A percentile compares a stretch with the other conserved stretches of the same genome.
Conservation (phyloP, 2,888 invertebrate genomes). For the Caenorhabditis plicata region DNA sequence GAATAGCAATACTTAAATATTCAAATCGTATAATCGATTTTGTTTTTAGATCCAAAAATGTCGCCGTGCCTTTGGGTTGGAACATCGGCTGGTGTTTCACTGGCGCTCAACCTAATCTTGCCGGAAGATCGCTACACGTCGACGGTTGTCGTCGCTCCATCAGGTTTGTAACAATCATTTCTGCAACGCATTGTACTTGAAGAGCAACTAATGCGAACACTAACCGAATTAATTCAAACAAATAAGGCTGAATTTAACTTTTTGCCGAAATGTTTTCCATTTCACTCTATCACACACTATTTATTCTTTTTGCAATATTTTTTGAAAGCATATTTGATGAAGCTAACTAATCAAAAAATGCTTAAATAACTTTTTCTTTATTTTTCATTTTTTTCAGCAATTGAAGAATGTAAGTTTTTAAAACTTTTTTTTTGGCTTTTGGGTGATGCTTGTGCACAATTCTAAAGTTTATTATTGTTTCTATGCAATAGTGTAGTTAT, state of each 20-base stretch:
- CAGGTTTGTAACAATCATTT: no score
- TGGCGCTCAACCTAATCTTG: slow-evolving; percentile 83
- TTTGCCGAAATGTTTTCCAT: not conserved
- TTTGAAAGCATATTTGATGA: no score
- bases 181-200: no score
- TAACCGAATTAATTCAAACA: no score
- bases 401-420: slow-evolving; percentile 40
- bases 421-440: slow-evolving; percentile 9
- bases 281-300: slow-evolving; percentile 1
- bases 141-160: slow-evolving; percentile 58
- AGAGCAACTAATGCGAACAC: no score
- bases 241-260: no score
- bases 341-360: not conserved
- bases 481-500: slow-evolving; percentile 7
- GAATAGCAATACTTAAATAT: not conserved
- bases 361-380: slow-evolving; percentile 4
- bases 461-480: not conserved
- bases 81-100: slow-evolving; percentile 91
- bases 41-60: slow-evolving; percentile 69
- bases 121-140: slow-evolving; percentile 72
- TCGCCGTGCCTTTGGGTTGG: slow-evolving; percentile 93
- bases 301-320: slow-evolving; percentile 4
- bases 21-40: not conserved
- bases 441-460: not conserved
- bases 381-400: slow-evolving; percentile 35